Conservation (phyloP, 2,113 vertebrate genomes). For the Semicossyphus pulcher region DNA sequence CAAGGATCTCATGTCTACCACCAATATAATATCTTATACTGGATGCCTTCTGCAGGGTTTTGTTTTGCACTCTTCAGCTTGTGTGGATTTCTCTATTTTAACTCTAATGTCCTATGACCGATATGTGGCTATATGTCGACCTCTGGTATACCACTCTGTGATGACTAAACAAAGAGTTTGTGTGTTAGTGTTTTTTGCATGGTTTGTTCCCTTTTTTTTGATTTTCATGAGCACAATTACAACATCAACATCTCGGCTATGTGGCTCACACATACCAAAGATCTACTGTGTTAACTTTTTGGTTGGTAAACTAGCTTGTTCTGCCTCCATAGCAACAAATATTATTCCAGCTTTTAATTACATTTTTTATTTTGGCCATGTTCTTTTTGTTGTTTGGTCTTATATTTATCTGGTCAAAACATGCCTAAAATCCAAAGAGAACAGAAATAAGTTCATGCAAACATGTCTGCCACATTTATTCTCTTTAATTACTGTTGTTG, state of each 20-base stretch:
- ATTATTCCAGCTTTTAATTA: conserved; percentile 43
- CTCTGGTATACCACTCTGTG: conserved; percentile 52
- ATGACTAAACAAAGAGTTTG: conserved; percentile 45
- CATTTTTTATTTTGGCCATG: conserved; percentile 37
- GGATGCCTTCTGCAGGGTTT: conserved; percentile 62
- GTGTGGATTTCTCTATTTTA: conserved; percentile 47
- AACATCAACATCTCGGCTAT: conserved; percentile 10
- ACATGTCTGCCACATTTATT: conserved; percentile 54
- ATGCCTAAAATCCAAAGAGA: conserved; percentile 26
- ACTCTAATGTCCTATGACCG: conserved; percentile 59
- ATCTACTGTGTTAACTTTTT: conserved; percentile 52
- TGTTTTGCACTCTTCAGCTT: conserved; percentile 42
- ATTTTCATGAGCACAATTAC: conserved; percentile 23
- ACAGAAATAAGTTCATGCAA: conserved; percentile 44
- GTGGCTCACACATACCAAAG: conserved; percentile 50
- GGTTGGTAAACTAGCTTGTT: conserved; percentile 21
- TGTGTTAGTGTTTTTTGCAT: conserved; percentile 27
- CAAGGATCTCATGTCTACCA: conserved; percentile 34
- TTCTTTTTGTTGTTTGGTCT: conserved; percentile 28
- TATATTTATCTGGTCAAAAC: conserved; percentile 39
- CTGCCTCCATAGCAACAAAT: conserved; percentile 1
- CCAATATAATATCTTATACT: conserved; percentile 50
- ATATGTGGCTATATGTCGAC: conserved; percentile 65
- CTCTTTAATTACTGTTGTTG: background rate
- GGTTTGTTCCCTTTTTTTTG: conserved; percentile 12